A percentile compares a stretch with the other conserved stretches of the same genome.
Conservation (phyloP, 2,888 invertebrate genomes). For the Omphaloscelis lunosa region DNA sequence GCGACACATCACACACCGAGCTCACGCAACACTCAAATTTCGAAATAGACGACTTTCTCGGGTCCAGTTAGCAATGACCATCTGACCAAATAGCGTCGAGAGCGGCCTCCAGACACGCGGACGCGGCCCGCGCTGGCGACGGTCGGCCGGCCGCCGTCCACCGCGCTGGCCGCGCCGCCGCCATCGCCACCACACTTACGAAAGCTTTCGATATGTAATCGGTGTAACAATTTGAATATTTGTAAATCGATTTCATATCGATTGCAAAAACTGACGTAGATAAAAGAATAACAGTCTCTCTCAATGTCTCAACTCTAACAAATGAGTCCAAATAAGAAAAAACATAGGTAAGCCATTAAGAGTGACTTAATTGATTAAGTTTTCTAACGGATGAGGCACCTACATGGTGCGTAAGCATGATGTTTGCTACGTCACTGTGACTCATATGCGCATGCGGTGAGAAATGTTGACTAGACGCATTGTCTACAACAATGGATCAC, state of each 20-base stretch:
- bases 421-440: conserved; percentile 83
- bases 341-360: conserved; percentile 65
- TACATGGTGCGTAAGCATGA: conserved; percentile 80
- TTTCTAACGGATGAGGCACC: conserved; percentile 75
- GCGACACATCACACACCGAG: conserved; percentile 85
- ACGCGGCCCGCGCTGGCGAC: conserved; percentile 61
- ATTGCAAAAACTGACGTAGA: conserved; percentile 50
- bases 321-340: conserved; percentile 50
- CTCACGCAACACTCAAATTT: conserved; percentile 88
- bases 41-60: conserved; percentile 89
- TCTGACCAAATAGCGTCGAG: conserved; percentile 80
- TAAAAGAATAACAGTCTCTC: conserved; percentile 41
- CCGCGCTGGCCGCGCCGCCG: conserved; percentile 53
- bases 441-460: conserved; percentile 83
- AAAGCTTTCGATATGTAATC: conserved; percentile 63
- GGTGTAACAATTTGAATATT: conserved; percentile 60
- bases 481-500: conserved; percentile 88
- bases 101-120: conserved; percentile 73
- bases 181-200: conserved; percentile 57
- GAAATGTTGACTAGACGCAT: conserved; percentile 86
- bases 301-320: conserved; percentile 32
- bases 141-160: conserved; percentile 46
- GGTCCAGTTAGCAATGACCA: conserved; percentile 83
- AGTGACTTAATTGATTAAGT: conserved; percentile 70
- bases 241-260: conserved; percentile 59